These are phyloP conservation scores for Panopea generosa DNA, from an alignment of 2,888 invertebrate species.

Conservation along the genomic window DNA sequence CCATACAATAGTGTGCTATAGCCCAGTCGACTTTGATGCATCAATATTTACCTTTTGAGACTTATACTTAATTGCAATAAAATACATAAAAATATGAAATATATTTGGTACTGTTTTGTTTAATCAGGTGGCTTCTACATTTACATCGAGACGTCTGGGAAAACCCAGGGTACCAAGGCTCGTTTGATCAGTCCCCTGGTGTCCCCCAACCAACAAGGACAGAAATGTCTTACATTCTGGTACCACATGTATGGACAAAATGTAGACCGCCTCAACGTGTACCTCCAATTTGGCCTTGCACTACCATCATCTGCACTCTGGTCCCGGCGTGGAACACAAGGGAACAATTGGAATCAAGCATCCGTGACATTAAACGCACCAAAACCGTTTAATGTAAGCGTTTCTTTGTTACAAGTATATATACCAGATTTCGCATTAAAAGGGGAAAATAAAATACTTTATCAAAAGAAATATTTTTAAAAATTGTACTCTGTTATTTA, in stretches of 20 bases:
- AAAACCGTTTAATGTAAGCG: conserved; percentile 73
- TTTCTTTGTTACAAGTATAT: background rate
- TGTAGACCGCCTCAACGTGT: conserved; percentile 72
- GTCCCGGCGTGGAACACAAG: conserved; percentile 76
- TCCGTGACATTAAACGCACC: conserved; percentile 57
- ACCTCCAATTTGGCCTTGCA: conserved; percentile 66
- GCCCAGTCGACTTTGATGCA: too few relatives aligned
- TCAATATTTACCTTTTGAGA: too few relatives aligned
- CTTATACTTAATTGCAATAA: too few relatives aligned
- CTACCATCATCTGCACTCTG: conserved; percentile 69
- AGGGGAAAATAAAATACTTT: too few relatives aligned
- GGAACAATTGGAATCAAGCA: conserved; percentile 75
- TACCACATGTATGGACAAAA: conserved; percentile 78
- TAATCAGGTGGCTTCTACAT: conserved; percentile 79
- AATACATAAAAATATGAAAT: too few relatives aligned
- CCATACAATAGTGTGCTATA: too few relatives aligned
- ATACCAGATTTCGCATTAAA: background rate
- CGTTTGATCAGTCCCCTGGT: conserved; percentile 76
- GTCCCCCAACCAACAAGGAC: conserved; percentile 42
- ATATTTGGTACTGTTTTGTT: too few relatives aligned
- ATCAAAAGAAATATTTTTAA: too few relatives aligned
- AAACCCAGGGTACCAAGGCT: conserved; percentile 67
- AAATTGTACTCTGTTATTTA: too few relatives aligned
- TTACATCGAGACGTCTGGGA: conserved; percentile 77
- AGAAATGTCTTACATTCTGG: conserved; percentile 78